Evolutionary conservation across 2,797 vertebrate genomes (phyloP).

Genomic region (Myiothlypis chrysogaster): DNA sequence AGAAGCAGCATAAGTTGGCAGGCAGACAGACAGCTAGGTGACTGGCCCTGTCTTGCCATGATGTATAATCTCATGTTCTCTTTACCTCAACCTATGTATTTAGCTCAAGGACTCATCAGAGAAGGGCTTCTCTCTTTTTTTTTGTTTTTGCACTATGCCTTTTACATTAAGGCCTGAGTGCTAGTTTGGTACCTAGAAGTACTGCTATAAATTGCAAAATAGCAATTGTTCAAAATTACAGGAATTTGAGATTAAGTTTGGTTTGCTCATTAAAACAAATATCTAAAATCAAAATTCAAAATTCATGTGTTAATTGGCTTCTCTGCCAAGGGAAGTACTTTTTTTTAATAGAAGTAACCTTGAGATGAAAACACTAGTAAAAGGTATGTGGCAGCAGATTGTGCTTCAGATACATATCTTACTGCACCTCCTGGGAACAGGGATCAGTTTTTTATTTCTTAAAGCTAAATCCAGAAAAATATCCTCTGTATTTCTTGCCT

Average conservation of each 20-base stretch:
- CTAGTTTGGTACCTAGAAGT: background rate
- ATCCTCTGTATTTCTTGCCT: background rate
- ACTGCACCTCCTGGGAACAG: background rate
- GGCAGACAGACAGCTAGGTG: accelerated
- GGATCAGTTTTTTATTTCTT: background rate
- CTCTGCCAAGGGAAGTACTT: background rate
- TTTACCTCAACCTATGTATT: background rate
- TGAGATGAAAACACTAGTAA: background rate
- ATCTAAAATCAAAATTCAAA: background rate
- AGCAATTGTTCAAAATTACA: background rate
- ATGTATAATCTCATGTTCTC: background rate
- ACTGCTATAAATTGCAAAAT: background rate
- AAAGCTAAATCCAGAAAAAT: background rate
- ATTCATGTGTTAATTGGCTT: background rate
- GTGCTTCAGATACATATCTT: background rate
- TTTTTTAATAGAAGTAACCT: background rate
- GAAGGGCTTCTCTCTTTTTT: background rate
- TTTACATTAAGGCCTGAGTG: background rate
- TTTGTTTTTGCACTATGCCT: background rate
- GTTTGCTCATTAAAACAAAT: background rate
- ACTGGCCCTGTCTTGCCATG: background rate
- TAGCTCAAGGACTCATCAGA: background rate
- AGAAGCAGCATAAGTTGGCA: background rate
- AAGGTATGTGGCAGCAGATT: background rate
- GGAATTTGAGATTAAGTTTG: background rate